A percentile compares a stretch with the other conserved stretches of the same genome.
These are phyloP conservation scores for Falco peregrinus DNA, from an alignment of 2,797 vertebrate species.

Conservation along the genomic window DNA sequence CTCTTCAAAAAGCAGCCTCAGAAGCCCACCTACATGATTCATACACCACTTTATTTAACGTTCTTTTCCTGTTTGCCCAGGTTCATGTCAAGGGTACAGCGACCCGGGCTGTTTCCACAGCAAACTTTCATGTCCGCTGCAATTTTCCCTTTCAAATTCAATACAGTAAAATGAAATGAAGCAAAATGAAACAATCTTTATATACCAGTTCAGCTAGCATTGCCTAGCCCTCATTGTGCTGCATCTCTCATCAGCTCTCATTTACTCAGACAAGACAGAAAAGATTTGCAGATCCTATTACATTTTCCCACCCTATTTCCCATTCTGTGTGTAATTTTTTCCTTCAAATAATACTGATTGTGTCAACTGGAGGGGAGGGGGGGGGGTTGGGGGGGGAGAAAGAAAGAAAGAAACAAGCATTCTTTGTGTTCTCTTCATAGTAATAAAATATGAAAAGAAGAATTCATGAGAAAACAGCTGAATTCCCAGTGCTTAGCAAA, in stretches of 20 bases:
- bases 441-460: conserved; percentile 53
- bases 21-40: conserved; percentile 26
- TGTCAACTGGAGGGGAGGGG: conserved; percentile 19
- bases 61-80: conserved; percentile 45
- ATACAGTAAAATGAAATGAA: conserved; percentile 59
- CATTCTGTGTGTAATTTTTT: conserved; percentile 56
- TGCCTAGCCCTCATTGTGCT: conserved; percentile 62
- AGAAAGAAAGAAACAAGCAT: conserved; percentile 38
- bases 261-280: conserved; percentile 73
- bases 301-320: conserved; percentile 65
- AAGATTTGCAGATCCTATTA: conserved; percentile 70
- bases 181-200: conserved; percentile 68
- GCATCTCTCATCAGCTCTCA: conserved; percentile 71
- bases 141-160: conserved; percentile 64
- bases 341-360: conserved; percentile 66
- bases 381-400: not conserved
- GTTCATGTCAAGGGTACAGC: conserved; percentile 36
- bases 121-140: conserved; percentile 48
- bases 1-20: conserved; percentile 42
- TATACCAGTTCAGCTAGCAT: conserved; percentile 59
- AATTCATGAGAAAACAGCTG: conserved; percentile 47
- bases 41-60: conserved; percentile 25
- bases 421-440: conserved; percentile 30
- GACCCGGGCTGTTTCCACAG: conserved; percentile 33
- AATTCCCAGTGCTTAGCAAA: conserved; percentile 43